Percentiles rank a stretch among this genome's conserved stretches.
phyloP scores from a whole-genome alignment of 2,797 vertebrate species.

The Arrhamphus sclerolepis region DNA sequence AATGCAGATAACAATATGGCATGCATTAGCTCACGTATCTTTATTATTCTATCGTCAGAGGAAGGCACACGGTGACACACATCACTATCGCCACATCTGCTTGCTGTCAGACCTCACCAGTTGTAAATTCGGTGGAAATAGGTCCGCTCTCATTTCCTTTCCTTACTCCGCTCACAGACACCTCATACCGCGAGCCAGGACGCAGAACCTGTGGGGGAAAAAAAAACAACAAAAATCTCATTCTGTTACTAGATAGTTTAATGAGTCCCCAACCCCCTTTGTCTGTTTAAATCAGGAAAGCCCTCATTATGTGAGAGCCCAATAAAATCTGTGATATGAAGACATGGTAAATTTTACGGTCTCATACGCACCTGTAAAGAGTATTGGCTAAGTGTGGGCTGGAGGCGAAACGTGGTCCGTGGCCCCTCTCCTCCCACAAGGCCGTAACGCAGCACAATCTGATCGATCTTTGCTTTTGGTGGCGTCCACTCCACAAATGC shows the following conservation, averaged over 20 bases:
- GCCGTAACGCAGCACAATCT: constrained; percentile 92
- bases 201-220: constrained; percentile 85
- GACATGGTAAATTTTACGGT: constrained; percentile 7
- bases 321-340: constrained; percentile 22
- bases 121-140: constrained; percentile 87
- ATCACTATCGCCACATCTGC: constrained; percentile 54
- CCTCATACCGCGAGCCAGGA: constrained; percentile 89
- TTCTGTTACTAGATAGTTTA: constrained; percentile 39
- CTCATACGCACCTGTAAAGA: constrained; percentile 87
- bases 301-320: constrained; percentile 11
- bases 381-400: constrained; percentile 96
- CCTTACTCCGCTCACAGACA: constrained; percentile 88
- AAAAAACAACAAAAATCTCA: constrained; percentile 8
- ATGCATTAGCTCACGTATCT: constrained; percentile 40
- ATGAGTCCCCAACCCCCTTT: constrained; percentile 25
- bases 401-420: constrained; percentile 91
- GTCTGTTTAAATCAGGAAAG: constrained; percentile 22
- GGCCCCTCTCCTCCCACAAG: constrained; percentile 87
- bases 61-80: constrained; percentile 31
- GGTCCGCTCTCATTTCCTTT: constrained; percentile 88
- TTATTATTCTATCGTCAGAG: constrained; percentile 30
- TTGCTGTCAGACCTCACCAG: constrained; percentile 84
- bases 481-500: constrained; percentile 96
- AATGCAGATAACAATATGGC: constrained; percentile 28
- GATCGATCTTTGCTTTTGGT: constrained; percentile 91